These are phyloP conservation scores for Pica pica DNA, from an alignment of 2,113 vertebrate species.

Conservation along the genomic window DNA sequence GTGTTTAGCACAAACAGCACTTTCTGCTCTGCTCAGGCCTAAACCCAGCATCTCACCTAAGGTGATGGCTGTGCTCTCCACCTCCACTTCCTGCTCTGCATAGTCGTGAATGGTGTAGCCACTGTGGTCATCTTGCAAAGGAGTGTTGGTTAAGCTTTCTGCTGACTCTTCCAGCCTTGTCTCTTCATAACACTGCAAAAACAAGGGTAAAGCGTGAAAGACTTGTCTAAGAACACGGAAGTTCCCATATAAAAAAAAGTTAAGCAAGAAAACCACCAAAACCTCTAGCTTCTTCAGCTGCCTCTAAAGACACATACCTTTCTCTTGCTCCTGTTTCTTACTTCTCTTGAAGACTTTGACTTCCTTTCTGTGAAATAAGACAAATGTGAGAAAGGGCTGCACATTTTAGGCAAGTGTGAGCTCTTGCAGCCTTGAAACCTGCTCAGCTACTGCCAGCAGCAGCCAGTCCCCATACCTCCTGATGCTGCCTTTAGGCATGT, in stretches of 20 bases:
- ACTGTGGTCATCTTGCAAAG: constrained; percentile 70
- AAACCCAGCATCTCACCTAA: constrained; percentile 66
- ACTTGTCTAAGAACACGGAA: neutral
- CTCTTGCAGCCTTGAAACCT: neutral
- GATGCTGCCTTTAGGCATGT: rapidly evolving
- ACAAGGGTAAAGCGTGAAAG: neutral
- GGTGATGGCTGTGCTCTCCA: constrained; percentile 71
- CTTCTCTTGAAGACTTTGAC: constrained; percentile 71
- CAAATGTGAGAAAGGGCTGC: neutral
- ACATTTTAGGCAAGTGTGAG: neutral
- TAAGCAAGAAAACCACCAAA: constrained; percentile 28
- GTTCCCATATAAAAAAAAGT: neutral
- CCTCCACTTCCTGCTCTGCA: constrained; percentile 74
- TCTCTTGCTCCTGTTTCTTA: constrained; percentile 71
- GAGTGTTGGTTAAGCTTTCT: constrained; percentile 72
- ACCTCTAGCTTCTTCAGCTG: neutral
- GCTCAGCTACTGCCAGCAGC: neutral
- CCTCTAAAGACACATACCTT: constrained; percentile 74
- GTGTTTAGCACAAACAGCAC: neutral
- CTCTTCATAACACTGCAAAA: constrained; percentile 43
- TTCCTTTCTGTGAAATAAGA: constrained; percentile 77
- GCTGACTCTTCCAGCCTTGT: constrained; percentile 60
- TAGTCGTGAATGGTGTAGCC: constrained; percentile 56
- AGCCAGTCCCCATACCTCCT: neutral
- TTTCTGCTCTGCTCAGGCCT: neutral